Evolutionary conservation across 92 coral and sea anemone species (phyloP).

Genomic region (Desmophyllum pertusum): DNA sequence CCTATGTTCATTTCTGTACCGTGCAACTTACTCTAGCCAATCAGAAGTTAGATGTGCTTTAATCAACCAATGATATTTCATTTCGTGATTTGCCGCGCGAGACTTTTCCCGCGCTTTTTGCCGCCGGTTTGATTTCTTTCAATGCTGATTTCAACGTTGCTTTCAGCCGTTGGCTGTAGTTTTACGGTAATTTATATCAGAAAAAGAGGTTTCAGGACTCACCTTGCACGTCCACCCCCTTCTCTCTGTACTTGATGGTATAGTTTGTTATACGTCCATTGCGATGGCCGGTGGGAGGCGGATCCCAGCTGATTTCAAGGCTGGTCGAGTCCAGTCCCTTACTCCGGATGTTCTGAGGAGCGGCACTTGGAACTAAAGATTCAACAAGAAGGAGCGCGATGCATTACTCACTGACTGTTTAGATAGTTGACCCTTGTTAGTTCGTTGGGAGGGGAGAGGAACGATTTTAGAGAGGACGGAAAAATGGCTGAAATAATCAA

Average conservation of each 20-base stretch:
- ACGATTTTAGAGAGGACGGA: no score
- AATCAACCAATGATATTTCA: no score
- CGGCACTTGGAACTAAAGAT: constrained; percentile 77
- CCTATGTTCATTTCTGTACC: no score
- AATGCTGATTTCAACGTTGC: no score
- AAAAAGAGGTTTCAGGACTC: not conserved
- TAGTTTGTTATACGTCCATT: constrained; percentile 90
- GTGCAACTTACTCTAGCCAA: no score
- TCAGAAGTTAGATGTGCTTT: no score
- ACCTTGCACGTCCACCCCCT: constrained; percentile 50
- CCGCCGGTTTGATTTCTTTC: no score
- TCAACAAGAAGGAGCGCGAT: not conserved
- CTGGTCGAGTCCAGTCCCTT: constrained; percentile 75
- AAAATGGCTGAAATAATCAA: not conserved
- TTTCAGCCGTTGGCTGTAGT: no score
- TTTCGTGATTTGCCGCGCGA: no score
- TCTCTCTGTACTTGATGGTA: constrained; percentile 72
- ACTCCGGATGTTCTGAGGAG: constrained; percentile 79
- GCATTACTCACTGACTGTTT: not conserved
- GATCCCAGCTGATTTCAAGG: constrained; percentile 83
- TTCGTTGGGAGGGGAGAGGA: no score
- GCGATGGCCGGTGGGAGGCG: constrained; percentile 78
- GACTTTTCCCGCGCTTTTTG: no score
- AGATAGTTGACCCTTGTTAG: not conserved
- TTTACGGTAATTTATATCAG: no score